phyloP scores from a whole-genome alignment of 2,888 invertebrate genomes.

The Lymantria dispar region DNA sequence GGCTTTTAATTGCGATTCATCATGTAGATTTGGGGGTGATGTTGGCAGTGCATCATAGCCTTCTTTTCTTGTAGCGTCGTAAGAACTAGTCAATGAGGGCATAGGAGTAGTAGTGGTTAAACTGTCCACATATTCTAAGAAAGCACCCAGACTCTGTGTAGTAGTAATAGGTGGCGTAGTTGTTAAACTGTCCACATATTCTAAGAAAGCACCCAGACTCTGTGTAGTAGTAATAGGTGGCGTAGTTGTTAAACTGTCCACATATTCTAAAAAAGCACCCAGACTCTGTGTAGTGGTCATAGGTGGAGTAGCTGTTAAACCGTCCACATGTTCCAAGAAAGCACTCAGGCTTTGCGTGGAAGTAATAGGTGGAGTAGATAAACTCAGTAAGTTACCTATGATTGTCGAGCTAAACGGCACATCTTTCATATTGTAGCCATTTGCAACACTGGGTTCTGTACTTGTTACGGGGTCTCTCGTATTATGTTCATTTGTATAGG shows the following conservation, averaged over 20 bases:
- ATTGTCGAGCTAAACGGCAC: neutral
- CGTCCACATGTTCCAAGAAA: conserved; percentile 4
- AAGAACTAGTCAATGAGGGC: neutral
- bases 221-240: neutral
- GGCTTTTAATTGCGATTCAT: too few relatives aligned
- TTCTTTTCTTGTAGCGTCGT: neutral
- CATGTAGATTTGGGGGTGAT: too few relatives aligned
- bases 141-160: conserved; percentile 2
- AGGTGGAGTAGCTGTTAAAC: neutral
- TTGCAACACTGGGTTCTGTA: neutral
- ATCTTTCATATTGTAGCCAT: too few relatives aligned
- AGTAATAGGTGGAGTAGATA: neutral
- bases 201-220: conserved; percentile 3
- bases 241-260: neutral
- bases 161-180: neutral
- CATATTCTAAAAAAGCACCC: conserved; percentile 1
- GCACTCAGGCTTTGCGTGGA: conserved; percentile 2
- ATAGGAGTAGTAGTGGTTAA: neutral
- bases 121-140: conserved; percentile 4
- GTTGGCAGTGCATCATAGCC: neutral
- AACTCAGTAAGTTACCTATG: neutral
- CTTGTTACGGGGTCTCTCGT: neutral
- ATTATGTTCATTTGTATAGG: too few relatives aligned
- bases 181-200: conserved; percentile 2
- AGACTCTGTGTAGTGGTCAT: conserved; percentile 2